Evolutionary conservation across 2,888 invertebrate species (phyloP).

Genomic region (Smittia aterrima): DNA sequence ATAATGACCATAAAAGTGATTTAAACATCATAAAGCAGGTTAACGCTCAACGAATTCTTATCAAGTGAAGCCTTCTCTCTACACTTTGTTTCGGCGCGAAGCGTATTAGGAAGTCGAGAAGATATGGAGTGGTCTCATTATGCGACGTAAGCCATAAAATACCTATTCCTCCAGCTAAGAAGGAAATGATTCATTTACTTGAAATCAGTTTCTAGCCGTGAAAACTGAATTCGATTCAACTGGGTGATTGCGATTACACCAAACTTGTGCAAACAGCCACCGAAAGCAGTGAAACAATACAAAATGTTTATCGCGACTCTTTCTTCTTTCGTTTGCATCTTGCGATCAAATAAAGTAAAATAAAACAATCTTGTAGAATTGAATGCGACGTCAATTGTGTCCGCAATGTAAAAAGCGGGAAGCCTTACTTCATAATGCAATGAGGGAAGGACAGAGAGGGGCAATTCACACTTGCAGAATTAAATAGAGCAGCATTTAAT

Average conservation of each 20-base stretch:
- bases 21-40: not conserved
- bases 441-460: no score
- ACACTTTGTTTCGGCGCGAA: no score
- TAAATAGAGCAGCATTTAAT: conserved; percentile 15
- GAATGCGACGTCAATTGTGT: not conserved
- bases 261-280: not conserved
- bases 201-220: not conserved
- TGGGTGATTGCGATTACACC: not conserved
- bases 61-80: no score
- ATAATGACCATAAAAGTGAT: not conserved
- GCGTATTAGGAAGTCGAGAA: no score
- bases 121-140: no score
- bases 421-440: no score
- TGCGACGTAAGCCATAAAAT: no score
- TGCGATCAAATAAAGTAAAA: not conserved
- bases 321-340: not conserved
- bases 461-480: conserved; percentile 2
- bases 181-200: not conserved
- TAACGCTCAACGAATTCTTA: no score
- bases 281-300: not conserved
- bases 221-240: not conserved
- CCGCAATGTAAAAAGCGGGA: not conserved
- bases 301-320: not conserved
- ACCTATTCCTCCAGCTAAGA: not conserved
- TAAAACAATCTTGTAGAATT: conserved; percentile 1